A percentile compares a stretch with the other conserved stretches of the same genome.
These are phyloP conservation scores for Megaptera novaeangliae DNA, from an alignment of 2,113 vertebrate genomes.

Conservation along the genomic window DNA sequence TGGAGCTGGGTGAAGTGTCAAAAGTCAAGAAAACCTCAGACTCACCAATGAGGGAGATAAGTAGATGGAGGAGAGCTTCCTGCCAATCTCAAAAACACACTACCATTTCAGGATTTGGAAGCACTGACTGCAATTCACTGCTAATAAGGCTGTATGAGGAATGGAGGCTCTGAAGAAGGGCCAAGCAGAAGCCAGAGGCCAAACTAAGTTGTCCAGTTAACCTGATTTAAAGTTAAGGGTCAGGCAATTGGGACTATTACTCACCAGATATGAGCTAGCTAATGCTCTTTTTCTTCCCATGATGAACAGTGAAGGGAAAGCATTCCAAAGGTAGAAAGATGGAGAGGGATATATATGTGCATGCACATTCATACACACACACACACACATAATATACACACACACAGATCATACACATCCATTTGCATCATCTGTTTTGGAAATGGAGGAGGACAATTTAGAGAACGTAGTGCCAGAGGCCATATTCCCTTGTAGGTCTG, in stretches of 20 bases:
- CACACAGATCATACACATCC: not conserved
- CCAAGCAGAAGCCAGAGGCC: not conserved
- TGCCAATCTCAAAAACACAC: not conserved
- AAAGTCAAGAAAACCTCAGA: not conserved
- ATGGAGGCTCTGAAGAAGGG: not conserved
- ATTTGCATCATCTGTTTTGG: too few relatives aligned
- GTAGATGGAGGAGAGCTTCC: not conserved
- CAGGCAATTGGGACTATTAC: not conserved
- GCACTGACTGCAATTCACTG: not conserved
- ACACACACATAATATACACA: too few relatives aligned
- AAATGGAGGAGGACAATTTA: not conserved
- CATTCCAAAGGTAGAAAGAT: not conserved
- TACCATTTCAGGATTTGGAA: not conserved
- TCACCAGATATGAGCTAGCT: not conserved
- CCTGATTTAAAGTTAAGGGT: not conserved
- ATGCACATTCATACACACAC: not conserved
- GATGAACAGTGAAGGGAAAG: not conserved
- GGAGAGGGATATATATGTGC: not conserved
- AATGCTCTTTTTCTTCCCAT: not conserved
- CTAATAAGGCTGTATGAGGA: not conserved
- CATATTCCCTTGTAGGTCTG: not conserved
- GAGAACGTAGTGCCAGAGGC: too few relatives aligned
- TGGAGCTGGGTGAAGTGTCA: not conserved
- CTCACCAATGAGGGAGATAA: not conserved
- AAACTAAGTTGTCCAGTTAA: not conserved